Base-by-base conservation (phyloP, 2,888 invertebrate species). In the Dasysyrphus albostriatus region DNA sequence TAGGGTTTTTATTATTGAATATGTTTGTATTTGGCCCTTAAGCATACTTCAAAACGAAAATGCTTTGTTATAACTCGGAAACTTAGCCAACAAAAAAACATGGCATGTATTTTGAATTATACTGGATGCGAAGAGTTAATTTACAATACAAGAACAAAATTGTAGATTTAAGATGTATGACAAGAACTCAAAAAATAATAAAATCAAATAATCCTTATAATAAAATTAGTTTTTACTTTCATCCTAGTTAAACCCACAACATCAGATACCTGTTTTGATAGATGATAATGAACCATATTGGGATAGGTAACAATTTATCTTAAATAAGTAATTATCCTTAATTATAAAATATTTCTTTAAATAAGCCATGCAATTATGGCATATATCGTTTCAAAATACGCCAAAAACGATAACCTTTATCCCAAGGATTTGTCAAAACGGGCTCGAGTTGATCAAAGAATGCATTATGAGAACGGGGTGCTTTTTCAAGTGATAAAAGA, bases 361-460 rank as follows among this genome's bases (percentile, higher is more conserved):
- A 34, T 29, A 56, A 94, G 94, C 83, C 94, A 94, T 88, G 94
- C 94, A 1, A 94, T 94, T 51, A 90, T 92, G 24, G 90, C 92
- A 34, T 94, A 94, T 89, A 91, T 95, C 85, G 93, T 93, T 0
- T 91, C 92, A 14, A 94, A 94, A 89, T 95, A 94, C 89, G 94
- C 92, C 0, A 92, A 93, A 78, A 91, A 93, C 88, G 94, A 94
- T 89, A 88, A 91, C 7, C 91, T 95, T 3, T 95, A 95, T 89
- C 94, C 95, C 0, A 93, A 93, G 88, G 94, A 95, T 88, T 89
- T 93, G 1, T 90, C 93, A 72, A 91, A 90, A 72, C 91, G 95
- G 49, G 94, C 94, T 0, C 89, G 92, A n/a, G 91, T 95, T 37
- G 93, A 95, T 89, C 94, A 94, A 88, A 91, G 93, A 65, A 89